These are phyloP conservation scores for Alcedo quadribrachys DNA, from an alignment of 2,797 vertebrate species.

Conservation along the genomic window DNA sequence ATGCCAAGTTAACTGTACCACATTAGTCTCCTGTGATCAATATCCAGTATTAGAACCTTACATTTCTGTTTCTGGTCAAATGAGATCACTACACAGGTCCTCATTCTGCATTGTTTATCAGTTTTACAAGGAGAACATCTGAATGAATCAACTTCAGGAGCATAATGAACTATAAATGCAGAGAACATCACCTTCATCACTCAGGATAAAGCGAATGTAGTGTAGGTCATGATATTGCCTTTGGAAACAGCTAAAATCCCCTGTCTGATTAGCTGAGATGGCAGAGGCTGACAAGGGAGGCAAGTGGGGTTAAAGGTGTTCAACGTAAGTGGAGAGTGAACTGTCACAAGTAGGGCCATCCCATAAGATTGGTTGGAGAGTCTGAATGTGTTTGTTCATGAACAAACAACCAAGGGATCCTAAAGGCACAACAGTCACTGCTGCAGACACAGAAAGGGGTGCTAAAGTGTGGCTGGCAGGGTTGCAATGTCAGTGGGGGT, in stretches of 20 bases:
- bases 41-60: background rate
- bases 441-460: background rate
- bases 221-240: background rate
- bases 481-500: background rate
- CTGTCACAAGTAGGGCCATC: background rate
- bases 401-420: background rate
- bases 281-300: background rate
- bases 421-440: background rate
- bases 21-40: background rate
- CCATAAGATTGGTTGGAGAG: background rate
- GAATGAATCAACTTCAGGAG: background rate
- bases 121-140: background rate
- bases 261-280: conserved; percentile 10
- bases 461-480: fast-evolving
- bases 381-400: background rate
- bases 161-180: conserved; percentile 1
- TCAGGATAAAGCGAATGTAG: background rate
- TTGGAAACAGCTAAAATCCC: conserved; percentile 18
- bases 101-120: background rate
- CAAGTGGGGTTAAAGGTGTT: conserved; percentile 20
- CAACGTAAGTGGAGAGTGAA: background rate
- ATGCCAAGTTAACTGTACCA: conserved; percentile 24
- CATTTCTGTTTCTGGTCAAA: background rate
- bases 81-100: background rate
- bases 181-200: background rate